A percentile compares a stretch with the other conserved stretches of the same genome.
phyloP scores from a whole-genome alignment of 1,140 invertebrate genomes.

The Mylabris phalerata region DNA sequence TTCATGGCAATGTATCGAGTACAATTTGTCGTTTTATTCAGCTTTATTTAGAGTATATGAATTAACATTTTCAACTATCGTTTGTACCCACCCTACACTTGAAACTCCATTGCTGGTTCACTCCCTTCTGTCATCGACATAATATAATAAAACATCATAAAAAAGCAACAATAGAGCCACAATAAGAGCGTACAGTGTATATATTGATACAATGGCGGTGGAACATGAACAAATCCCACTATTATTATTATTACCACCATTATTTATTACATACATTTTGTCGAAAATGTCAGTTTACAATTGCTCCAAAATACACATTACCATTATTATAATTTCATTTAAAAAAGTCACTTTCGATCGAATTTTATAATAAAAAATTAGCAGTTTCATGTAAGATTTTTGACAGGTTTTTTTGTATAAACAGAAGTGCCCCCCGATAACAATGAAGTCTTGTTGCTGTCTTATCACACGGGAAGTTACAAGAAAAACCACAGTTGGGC shows the following conservation, averaged over 20 bases:
- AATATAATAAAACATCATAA: constrained; percentile 16
- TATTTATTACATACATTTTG: not conserved
- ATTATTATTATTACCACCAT: constrained; percentile 5
- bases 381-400: too few species aligned
- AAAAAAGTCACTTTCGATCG: too few species aligned
- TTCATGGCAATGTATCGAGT: too few species aligned
- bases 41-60: too few species aligned
- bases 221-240: constrained; percentile 1
- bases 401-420: too few species aligned
- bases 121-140: constrained; percentile 21
- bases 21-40: too few species aligned
- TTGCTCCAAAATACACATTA: not conserved
- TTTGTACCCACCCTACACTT: constrained; percentile 15
- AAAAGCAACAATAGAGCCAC: constrained; percentile 18
- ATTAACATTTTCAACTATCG: not conserved
- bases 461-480: too few species aligned
- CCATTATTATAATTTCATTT: too few species aligned
- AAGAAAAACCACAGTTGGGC: too few species aligned
- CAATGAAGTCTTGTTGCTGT: too few species aligned
- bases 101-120: constrained; percentile 16
- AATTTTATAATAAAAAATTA: too few species aligned
- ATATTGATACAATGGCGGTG: constrained; percentile 3
- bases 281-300: not conserved
- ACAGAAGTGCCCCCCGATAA: too few species aligned
- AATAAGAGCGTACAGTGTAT: constrained; percentile 9